Conservation (phyloP, 2,113 vertebrate species). For the Pseudorasbora parva region DNA sequence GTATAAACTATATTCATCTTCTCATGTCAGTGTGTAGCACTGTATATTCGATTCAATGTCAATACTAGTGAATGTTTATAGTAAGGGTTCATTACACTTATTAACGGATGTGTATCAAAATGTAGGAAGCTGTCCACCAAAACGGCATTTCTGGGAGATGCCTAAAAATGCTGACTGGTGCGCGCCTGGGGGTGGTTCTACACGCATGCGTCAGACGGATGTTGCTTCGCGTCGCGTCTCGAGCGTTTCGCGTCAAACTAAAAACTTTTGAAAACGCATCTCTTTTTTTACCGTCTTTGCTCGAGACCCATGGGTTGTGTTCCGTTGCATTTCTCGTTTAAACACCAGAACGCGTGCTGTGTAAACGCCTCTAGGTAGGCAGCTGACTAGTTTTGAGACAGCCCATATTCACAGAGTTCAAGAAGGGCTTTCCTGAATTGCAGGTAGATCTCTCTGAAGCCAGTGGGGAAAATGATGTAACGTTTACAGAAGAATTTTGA, state of each 20-base stretch:
- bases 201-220: background rate
- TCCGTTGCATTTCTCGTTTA: background rate
- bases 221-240: background rate
- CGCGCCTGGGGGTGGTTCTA: background rate
- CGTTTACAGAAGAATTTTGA: background rate
- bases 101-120: conserved; percentile 8
- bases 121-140: background rate
- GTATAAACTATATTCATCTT: too few species aligned
- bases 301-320: background rate
- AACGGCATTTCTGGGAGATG: background rate
- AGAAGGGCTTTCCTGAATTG: conserved; percentile 1
- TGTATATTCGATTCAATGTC: background rate
- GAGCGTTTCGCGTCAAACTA: background rate
- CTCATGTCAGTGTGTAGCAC: background rate
- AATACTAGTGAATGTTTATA: background rate
- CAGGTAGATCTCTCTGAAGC: background rate
- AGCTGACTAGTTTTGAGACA: background rate
- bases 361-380: background rate
- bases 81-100: conserved; percentile 57
- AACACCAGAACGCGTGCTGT: background rate
- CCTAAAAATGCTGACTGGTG: background rate
- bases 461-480: conserved; percentile 23
- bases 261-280: background rate
- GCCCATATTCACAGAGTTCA: background rate
- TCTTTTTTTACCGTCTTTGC: too few species aligned